Evolutionary conservation across 2,888 invertebrate genomes (phyloP), one percentile per base, ranked within the genome.

Genomic region (Bunonema sp.): DNA sequence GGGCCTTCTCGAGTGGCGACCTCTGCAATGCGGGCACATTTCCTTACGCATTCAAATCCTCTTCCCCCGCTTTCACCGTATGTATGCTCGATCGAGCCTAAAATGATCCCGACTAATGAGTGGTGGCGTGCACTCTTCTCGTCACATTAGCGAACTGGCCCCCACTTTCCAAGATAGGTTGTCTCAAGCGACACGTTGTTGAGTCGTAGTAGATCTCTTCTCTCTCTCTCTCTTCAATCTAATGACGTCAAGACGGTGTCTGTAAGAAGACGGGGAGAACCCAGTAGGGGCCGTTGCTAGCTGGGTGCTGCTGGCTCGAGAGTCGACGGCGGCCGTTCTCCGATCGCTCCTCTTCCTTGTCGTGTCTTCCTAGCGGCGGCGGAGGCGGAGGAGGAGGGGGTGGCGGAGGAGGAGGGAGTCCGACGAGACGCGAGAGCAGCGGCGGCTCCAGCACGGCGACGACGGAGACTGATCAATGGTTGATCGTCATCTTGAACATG

Each of bases 1-100:
- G 56, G 21, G 55, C 53, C 48, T 68, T 68, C 47, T 68, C 68
- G 47, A 63, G 50, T 42, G 62, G 62, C 42, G 62, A 54, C 38
- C 68, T 53, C 68, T 68, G 54, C 49, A 68, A 62, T 20, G 33
- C 32, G 24, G 33, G 28, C 39, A 26, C 34, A 33, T 33, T 33
- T 33, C 39, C 30, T 33, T n/a, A n/a, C n/a, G n/a, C n/a, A n/a
- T n/a, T n/a, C n/a, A n/a, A n/a, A n/a, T n/a, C n/a, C n/a, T n/a
- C n/a, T n/a, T n/a, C n/a, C n/a, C n/a, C n/a, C n/a, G n/a, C n/a
- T n/a, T n/a, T n/a, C n/a, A n/a, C n/a, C n/a, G n/a, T n/a, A n/a
- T n/a, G n/a, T n/a, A n/a, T 16, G 5, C 18, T 21, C 21, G 10
- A 15, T 26, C 21, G 21, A 37, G 19, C 23, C 18, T 32, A n/a